Evolutionary conservation across 2,888 invertebrate species (phyloP).

Genomic region (Zeuzera pyrina): DNA sequence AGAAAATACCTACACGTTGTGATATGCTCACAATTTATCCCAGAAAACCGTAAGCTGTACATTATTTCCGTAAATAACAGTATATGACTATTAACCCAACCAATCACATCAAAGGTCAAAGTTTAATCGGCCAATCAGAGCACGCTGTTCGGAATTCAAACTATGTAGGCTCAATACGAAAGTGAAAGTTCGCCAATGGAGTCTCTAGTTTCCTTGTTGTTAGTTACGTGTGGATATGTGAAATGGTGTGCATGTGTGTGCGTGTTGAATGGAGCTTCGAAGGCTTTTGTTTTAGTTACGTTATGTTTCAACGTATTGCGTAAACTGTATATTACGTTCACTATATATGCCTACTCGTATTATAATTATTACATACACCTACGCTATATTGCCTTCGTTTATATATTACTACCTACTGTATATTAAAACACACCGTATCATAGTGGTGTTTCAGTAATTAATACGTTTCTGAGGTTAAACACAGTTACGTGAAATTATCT

Average conservation of each 20-base stretch:
- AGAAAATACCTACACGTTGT: background rate
- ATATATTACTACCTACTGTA: too few relatives aligned
- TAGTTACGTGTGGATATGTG: slow-evolving; percentile 29
- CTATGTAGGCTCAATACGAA: slow-evolving; percentile 63
- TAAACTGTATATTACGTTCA: too few relatives aligned
- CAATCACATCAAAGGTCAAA: slow-evolving; percentile 60
- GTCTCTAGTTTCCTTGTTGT: slow-evolving; percentile 32
- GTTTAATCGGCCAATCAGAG: slow-evolving; percentile 44
- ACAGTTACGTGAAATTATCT: too few relatives aligned
- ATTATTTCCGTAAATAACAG: slow-evolving; percentile 45
- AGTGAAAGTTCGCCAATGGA: slow-evolving; percentile 64
- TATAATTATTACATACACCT: too few relatives aligned
- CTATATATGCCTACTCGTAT: too few relatives aligned
- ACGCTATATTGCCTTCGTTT: too few relatives aligned
- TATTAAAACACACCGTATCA: too few relatives aligned
- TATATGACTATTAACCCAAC: slow-evolving; percentile 35
- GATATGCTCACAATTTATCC: slow-evolving; percentile 7
- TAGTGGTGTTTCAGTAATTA: too few relatives aligned
- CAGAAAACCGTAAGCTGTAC: slow-evolving; percentile 7
- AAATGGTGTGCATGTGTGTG: slow-evolving; percentile 13
- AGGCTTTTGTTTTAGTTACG: background rate
- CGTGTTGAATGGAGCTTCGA: slow-evolving; percentile 38
- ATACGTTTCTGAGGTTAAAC: too few relatives aligned
- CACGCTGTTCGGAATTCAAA: slow-evolving; percentile 46
- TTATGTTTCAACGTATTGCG: too few relatives aligned